Conservation (phyloP, 1,140 invertebrate species). For the Rhagoletis zephyria region DNA sequence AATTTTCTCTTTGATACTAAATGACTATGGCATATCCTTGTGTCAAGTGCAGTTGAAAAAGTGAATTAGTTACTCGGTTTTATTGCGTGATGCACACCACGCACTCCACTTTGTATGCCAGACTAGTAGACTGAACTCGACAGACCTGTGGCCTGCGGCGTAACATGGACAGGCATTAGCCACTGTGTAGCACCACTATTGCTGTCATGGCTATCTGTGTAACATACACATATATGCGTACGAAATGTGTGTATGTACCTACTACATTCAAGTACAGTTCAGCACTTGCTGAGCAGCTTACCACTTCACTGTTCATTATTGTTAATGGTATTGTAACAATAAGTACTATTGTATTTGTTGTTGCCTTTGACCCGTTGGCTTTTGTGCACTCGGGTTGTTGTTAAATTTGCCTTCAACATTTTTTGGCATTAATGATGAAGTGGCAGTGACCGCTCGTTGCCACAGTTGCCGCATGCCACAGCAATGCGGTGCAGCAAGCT, state of each 20-base stretch:
- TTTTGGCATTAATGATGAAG: conserved; percentile 51
- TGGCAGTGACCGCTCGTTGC: conserved; percentile 42
- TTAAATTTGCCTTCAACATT: conserved; percentile 48
- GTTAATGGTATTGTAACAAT: conserved; percentile 42
- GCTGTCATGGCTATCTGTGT: not conserved
- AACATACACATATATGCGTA: not conserved
- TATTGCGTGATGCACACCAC: conserved; percentile 17
- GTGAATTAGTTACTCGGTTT: conserved; percentile 45
- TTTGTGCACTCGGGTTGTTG: conserved; percentile 45
- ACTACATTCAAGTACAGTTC: not conserved
- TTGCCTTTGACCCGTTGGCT: conserved; percentile 31
- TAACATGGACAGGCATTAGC: conserved; percentile 37
- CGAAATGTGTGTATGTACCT: not conserved
- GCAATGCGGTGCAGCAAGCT: conserved; percentile 20
- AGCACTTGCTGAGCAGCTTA: conserved; percentile 22
- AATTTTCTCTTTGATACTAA: not conserved
- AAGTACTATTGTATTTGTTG: not conserved
- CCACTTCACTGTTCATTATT: conserved; percentile 42
- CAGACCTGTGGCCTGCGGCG: conserved; percentile 43
- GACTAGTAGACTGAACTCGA: conserved; percentile 38
- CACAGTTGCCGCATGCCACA: conserved; percentile 39
- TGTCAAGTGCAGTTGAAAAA: conserved; percentile 27
- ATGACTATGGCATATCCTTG: conserved; percentile 21
- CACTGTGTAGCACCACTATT: not conserved
- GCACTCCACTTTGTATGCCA: conserved; percentile 26